A percentile compares a stretch with the other conserved stretches of the same genome.
phyloP scores from a whole-genome alignment of 2,113 vertebrate species.

The Arizona elegans region DNA sequence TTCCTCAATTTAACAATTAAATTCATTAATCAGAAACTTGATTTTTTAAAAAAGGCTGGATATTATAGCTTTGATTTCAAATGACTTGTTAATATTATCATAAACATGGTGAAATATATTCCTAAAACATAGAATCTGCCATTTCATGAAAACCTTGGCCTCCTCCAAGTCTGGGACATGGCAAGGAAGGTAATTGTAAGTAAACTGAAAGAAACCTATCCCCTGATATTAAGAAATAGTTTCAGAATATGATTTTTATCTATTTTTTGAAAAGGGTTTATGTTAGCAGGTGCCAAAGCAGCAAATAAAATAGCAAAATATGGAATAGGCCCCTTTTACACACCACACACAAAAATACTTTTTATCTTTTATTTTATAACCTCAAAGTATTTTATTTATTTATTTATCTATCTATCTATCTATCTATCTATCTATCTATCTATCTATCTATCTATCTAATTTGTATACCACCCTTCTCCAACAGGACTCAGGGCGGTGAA shows the following conservation, averaged over 20 bases:
- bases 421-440: too few relatives aligned
- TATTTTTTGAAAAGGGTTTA: background rate
- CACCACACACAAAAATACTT: background rate
- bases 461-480: too few relatives aligned
- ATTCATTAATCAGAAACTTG: background rate
- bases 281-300: background rate
- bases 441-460: too few relatives aligned
- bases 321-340: background rate
- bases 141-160: background rate
- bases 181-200: background rate
- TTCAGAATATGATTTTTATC: background rate
- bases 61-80: background rate
- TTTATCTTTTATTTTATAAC: background rate
- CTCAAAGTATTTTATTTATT: background rate
- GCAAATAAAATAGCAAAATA: background rate
- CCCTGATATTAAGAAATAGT: background rate
- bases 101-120: background rate
- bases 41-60: background rate
- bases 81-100: background rate
- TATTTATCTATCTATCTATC: too few relatives aligned
- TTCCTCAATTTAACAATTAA: background rate
- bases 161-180: background rate
- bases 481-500: too few relatives aligned
- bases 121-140: background rate
- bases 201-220: background rate